Conservation (phyloP, 2,113 vertebrate genomes). For the Xyrauchen texanus region DNA sequence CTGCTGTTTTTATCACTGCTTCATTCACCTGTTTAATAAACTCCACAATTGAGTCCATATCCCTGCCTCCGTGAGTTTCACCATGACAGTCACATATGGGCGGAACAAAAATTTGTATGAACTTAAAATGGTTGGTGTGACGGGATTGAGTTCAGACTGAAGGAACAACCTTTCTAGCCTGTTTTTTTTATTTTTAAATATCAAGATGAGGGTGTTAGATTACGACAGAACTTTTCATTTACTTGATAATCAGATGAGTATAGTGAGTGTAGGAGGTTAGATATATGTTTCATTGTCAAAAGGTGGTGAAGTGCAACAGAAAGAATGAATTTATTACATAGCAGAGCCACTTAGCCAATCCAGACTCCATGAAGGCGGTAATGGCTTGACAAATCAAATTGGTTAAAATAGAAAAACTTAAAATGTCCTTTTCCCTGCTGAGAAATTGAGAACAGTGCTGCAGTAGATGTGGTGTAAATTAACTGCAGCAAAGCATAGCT, state of each 20-base stretch:
- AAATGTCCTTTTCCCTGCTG: neutral
- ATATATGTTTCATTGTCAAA: neutral
- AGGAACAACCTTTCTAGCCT: too few relatives aligned
- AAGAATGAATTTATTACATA: constrained; percentile 55
- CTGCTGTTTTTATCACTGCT: too few relatives aligned
- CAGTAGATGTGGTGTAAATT: constrained; percentile 36
- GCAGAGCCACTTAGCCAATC: constrained; percentile 51
- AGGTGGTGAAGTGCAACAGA: neutral
- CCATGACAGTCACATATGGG: too few relatives aligned
- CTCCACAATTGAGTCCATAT: too few relatives aligned
- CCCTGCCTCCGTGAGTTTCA: too few relatives aligned
- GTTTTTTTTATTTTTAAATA: too few relatives aligned
- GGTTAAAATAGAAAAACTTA: constrained; percentile 55
- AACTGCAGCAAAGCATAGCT: neutral
- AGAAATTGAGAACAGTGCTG: neutral
- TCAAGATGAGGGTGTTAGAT: too few relatives aligned
- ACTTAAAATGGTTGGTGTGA: too few relatives aligned
- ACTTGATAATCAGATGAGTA: neutral
- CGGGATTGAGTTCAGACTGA: too few relatives aligned
- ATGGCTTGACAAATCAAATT: constrained; percentile 69
- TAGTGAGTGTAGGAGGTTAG: neutral
- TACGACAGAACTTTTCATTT: too few relatives aligned
- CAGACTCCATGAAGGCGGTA: constrained; percentile 53
- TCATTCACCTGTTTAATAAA: too few relatives aligned
- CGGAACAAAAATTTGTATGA: too few relatives aligned